Base-by-base conservation (phyloP, 35 echinoderm and acorn worm genomes). In the Hemicentrotus pulcherrimus region DNA sequence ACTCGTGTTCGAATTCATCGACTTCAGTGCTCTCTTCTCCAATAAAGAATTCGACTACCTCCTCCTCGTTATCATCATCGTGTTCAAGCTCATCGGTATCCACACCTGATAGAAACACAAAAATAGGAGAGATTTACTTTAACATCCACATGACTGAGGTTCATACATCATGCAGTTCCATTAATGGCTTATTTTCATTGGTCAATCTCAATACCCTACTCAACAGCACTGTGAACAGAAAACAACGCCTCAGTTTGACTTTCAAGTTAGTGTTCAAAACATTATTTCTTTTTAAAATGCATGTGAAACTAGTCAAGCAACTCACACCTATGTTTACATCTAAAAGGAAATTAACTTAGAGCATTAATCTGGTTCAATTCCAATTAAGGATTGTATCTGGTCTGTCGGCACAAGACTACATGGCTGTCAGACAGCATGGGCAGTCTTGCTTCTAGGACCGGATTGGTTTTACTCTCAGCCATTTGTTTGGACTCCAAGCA, bases 11-110 rank as follows among this genome's bases (percentile, higher is more conserved):
- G 47, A 96, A 96, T 96, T 99, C 98, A 78, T 99, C 96, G 55
- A 99, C 95, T 97, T 99, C 98, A 92, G 92, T 92, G 92, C 94
- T 95, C 97, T 99, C 98, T 97, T 99, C 98, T 32, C 97, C 95
- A 88, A 99, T 88, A 99, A 99, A 99, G 96, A 99, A 99, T 96
- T 99, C 98, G 92, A 99, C 95, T 7, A 96, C 96, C 61, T 99
- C 98, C 92, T 99, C 97, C 70, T 97, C 98, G 58, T 98, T 97
- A 24, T 97, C 96, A 1, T 22, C 52, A 50, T 95, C 35, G 31
- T 95, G 96, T 55, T 99, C 98, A 78, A 96, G 94, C 88, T 95
- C 92, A 71, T 96, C 97, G 4, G 97, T 96, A 47, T 98, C 97
- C 32, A 96, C 58, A 87, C 96, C 96, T 99, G 89, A 65, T 35